Evolutionary conservation across 2,113 vertebrate species (phyloP).

Genomic region (Trematomus loennbergii): DNA sequence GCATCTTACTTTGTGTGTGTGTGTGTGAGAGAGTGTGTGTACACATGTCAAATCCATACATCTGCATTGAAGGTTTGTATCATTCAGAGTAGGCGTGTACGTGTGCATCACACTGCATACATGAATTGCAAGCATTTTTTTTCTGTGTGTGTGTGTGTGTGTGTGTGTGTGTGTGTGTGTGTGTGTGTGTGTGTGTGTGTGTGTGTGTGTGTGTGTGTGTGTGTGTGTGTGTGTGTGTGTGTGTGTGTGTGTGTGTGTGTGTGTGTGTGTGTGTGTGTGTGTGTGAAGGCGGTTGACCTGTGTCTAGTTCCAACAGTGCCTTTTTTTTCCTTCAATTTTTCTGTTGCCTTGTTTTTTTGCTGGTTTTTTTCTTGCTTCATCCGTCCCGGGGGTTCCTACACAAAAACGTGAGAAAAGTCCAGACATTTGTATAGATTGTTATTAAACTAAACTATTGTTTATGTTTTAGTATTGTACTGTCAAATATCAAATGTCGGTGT

Average conservation of each 20-base stretch:
- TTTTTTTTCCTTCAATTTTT: slow-evolving; percentile 71
- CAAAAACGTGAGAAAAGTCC: background rate
- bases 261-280: background rate
- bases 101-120: background rate
- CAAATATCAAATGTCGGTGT: background rate
- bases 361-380: slow-evolving; percentile 48
- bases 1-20: too few relatives aligned
- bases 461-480: slow-evolving; percentile 3
- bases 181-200: slow-evolving; percentile 19
- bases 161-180: background rate
- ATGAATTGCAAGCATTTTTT: background rate
- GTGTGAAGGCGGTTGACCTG: slow-evolving; percentile 29
- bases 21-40: too few relatives aligned
- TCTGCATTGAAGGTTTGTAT: too few relatives aligned
- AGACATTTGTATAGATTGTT: slow-evolving; percentile 10
- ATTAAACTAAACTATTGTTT: background rate
- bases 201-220: background rate
- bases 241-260: too few relatives aligned
- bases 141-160: background rate
- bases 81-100: too few relatives aligned
- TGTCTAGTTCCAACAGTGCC: slow-evolving; percentile 93
- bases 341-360: slow-evolving; percentile 72
- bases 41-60: too few relatives aligned
- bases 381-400: slow-evolving; percentile 51
- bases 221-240: background rate